Evolutionary conservation across 2,888 invertebrate genomes (phyloP).

Genomic region (Saturnia pavonia): DNA sequence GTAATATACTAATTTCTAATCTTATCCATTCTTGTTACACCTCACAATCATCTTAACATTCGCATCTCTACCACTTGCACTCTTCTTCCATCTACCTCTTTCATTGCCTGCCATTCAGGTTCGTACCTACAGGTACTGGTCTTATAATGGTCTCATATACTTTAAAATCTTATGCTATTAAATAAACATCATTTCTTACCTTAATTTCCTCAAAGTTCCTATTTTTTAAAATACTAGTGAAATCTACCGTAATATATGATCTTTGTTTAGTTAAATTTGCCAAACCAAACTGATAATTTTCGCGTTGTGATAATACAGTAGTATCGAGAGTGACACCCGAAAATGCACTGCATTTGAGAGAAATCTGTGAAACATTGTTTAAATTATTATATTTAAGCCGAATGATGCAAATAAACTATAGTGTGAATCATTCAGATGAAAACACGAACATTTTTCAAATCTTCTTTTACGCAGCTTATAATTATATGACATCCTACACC

Average conservation of each 20-base stretch:
- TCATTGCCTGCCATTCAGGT: too few relatives aligned
- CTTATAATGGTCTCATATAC: background rate
- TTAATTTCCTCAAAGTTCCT: conserved; percentile 5
- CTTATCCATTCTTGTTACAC: too few relatives aligned
- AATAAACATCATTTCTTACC: conserved; percentile 27
- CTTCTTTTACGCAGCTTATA: conserved; percentile 45
- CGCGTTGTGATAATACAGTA: conserved; percentile 37
- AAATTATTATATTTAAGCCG: conserved; percentile 22
- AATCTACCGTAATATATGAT: conserved; percentile 40
- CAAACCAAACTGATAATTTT: conserved; percentile 47
- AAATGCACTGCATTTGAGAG: conserved; percentile 34
- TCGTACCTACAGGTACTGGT: too few relatives aligned
- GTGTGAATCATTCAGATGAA: background rate
- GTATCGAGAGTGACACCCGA: conserved; percentile 45
- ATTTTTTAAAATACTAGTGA: conserved; percentile 42
- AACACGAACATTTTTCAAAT: conserved; percentile 48
- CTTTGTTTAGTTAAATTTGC: conserved; percentile 34
- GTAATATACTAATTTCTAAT: too few relatives aligned
- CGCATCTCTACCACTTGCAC: too few relatives aligned
- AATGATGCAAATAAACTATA: background rate
- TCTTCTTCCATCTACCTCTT: too few relatives aligned
- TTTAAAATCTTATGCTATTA: background rate
- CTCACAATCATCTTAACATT: too few relatives aligned
- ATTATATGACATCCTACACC: conserved; percentile 51
- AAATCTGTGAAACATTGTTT: conserved; percentile 28